Base-by-base conservation (phyloP, 1,140 invertebrate genomes). In the Polyergus mexicanus region DNA sequence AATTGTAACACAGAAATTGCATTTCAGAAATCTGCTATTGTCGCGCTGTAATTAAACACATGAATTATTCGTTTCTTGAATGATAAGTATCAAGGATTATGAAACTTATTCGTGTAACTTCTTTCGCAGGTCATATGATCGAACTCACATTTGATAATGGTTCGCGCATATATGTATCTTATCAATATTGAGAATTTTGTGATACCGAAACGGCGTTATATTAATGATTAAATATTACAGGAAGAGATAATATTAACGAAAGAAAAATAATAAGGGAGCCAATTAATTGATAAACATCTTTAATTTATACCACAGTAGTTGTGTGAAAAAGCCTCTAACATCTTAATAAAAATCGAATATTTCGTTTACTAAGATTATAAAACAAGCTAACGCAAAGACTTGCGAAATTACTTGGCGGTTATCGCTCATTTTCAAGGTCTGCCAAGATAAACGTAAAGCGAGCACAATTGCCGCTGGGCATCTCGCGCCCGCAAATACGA, bases 361-460 rank as follows among this genome's bases (percentile, higher is more conserved):
- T 69, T 28, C 2, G 65, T 44, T 28, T 19, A 4, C 4, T 28
- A 19, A 58, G 51, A 56, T 56, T 51, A 32, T 32, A 25, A 54
- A 25, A 32, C 32, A 28, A 32, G 11, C 44, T n/a, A n/a, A n/a
- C n/a, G 58, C 16, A 51, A 10, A 3, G 25, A 35, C 8, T 72
- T 60, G 68, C 68, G 78, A 74, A 72, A 83, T 60, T 41, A 13
- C 19, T 83, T 22, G 54, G 25, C 54, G 54, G 28, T 60, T 83
- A 72, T 81, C 66, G 65, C 66, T 25, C n/a, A 44, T 74, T 68
- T 72, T 83, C 78, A 83, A 83, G 78, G 54, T 47, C 56, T 13
- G 78, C 54, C 54, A 25, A 83, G 78, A 83, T 72, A 72, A 81
- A 72, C 35, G 78, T 60, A 60, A 62, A 32, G 54, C 68, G 78